Evolutionary conservation across 35 echinoderm and acorn worm genomes (phyloP), one percentile per base, ranked within the genome.

Genomic region (Chiridota heheva): DNA sequence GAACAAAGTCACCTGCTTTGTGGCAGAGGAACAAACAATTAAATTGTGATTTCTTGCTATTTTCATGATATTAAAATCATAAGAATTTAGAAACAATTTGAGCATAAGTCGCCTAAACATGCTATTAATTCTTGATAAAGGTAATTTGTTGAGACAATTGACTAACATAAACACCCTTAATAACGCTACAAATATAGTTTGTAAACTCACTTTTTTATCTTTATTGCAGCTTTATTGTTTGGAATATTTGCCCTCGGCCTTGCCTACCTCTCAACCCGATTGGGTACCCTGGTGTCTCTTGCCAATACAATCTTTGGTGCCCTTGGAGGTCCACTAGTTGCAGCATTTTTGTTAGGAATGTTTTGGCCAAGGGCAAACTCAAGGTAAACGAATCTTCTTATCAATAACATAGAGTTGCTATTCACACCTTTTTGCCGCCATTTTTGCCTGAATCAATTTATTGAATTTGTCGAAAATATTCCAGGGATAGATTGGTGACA

Each of bases 251-350:
- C 86, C 0, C 39, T 89, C 24, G 51, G 27, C 8, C 32, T 89
- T 20, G 63, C 77, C 7, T 89, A 63, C 33, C 16, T 68, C 17
- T 63, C 86, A 12, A 81, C 77, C 37, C 73, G 66, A 55, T 59
- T 89, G 55, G 78, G 77, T 27, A 82, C 87, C 28, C 26, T 82
- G 29, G 78, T 89, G n/a, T 62, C 65, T 44, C 55, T 89, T 45
- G 77, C 77, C n/a, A 89, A 89, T 59, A 60, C 77, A 33, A 76
- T 89, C 29, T 89, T 89, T 81, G 87, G 87, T 45, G 77, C 87
- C 2, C 55, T 80, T 17, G 87, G 87, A 30, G 87, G 87, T 17
- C 87, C 87, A 8, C 63, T 89, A 17, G 69, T 74, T 0, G 87
- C 66, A 17, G 41, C 87, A 0, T 89, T 82, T 40, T 58, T 82